phyloP scores from a whole-genome alignment of 2,113 vertebrate species.

The Anhinga rufa region DNA sequence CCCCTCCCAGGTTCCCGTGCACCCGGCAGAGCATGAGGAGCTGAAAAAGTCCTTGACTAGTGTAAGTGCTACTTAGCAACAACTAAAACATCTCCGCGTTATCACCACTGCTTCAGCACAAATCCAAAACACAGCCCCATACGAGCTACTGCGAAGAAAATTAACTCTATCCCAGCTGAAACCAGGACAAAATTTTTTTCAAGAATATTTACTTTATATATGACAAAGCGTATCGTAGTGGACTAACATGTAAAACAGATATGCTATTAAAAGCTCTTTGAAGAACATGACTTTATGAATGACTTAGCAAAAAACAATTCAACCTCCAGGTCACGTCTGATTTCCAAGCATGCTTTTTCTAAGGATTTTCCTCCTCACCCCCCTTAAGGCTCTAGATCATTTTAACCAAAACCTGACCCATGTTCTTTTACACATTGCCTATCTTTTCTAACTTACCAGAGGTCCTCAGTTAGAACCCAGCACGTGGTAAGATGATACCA shows the following conservation, averaged over 20 bases:
- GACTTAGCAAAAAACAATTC: neutral
- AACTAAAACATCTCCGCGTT: too few species aligned
- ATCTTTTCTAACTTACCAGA: neutral
- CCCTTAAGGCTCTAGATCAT: neutral
- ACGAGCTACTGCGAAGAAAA: too few species aligned
- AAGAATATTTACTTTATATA: neutral
- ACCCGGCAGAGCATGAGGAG: too few species aligned
- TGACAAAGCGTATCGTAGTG: neutral
- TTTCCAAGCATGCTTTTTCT: neutral
- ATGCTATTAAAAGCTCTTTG: neutral
- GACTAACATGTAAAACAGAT: neutral
- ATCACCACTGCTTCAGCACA: too few species aligned
- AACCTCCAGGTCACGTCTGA: neutral
- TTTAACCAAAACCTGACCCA: neutral
- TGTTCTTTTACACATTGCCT: neutral
- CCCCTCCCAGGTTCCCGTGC: too few species aligned
- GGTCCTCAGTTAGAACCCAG: neutral
- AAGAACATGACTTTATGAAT: neutral
- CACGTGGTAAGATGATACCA: neutral
- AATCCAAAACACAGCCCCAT: too few species aligned
- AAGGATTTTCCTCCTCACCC: neutral
- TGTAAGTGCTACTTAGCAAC: too few species aligned
- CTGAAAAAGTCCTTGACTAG: too few species aligned
- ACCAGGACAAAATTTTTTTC: neutral
- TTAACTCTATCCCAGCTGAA: too few species aligned